Evolutionary conservation across 2,888 invertebrate genomes (phyloP).

Genomic region (Cecidostiba fungosa): DNA sequence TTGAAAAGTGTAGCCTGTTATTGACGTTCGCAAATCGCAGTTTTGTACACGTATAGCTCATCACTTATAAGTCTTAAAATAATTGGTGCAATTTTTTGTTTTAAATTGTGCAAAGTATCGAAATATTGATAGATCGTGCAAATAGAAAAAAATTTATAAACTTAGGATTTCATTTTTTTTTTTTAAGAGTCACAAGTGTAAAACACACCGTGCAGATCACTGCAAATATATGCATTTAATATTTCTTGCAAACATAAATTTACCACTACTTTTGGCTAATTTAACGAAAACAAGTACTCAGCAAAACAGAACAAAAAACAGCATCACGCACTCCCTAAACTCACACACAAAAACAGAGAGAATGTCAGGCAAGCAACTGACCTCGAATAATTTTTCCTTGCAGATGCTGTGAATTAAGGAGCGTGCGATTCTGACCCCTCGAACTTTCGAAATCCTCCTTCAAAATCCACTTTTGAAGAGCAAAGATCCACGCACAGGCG

Average conservation of each 20-base stretch:
- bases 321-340: background rate
- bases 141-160: too few relatives aligned
- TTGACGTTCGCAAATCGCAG: background rate
- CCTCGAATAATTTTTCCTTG: constrained; percentile 52
- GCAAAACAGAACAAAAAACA: background rate
- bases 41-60: too few relatives aligned
- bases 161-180: too few relatives aligned
- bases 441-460: background rate
- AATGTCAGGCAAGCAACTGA: constrained; percentile 36
- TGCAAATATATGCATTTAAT: too few relatives aligned
- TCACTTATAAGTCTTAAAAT: too few relatives aligned
- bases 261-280: too few relatives aligned
- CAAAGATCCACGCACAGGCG: background rate
- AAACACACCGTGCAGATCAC: too few relatives aligned
- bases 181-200: too few relatives aligned
- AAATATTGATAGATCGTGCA: too few relatives aligned
- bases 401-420: constrained; percentile 67
- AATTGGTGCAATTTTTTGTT: too few relatives aligned
- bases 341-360: background rate
- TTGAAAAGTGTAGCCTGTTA: background rate
- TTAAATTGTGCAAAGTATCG: too few relatives aligned
- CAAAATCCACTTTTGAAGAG: background rate
- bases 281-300: background rate
- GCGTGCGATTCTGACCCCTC: background rate
- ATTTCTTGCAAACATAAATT: too few relatives aligned